Base-by-base conservation (phyloP, 2,113 vertebrate species). In the Hydropotes inermis region DNA sequence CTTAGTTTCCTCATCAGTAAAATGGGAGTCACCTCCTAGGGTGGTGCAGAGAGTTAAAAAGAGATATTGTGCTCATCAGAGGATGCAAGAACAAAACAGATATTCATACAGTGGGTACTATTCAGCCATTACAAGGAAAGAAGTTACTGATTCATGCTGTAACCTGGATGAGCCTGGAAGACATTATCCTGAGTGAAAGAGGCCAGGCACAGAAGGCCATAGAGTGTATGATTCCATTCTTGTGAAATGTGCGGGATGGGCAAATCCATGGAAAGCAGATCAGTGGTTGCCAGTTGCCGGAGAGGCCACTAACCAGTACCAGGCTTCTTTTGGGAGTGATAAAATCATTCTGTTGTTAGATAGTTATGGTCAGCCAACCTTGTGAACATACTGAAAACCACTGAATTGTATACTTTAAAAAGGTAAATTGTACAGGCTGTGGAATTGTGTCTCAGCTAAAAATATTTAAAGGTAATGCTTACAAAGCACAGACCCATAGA, bases 401-500 rank as follows among this genome's bases (percentile, higher is more conserved):
- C 54, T 17, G 86, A 60, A 39, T 8, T 58, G 13, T 21, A n/a
- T 6, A 23, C 30, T 45, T n/a, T 8, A 28, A 21, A 36, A 16
- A 61, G 55, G n/a, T 74, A 39, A 78, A 39, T 27, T 36, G 5
- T 74, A 21, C n/a, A 55, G 45, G 1, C 17, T 88, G 3, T 52
- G 92, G 92, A 85, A 45, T 57, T 23, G 36, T 21, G 12, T 47
- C 81, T 91, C 30, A 45, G 28, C 19, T 45, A 21, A 81, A 81
- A 52, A 21, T 33, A 52, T 25, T 61, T 76, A 61, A 70, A 70
- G 5, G 14, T 13, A 43, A 76, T 7, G 57, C 92, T 28, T 54
- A 12, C 0, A 5, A 70, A 85, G 54, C 1, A 0, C 4, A 5
- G 36, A 30, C 36, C 39, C 13, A 1, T 19, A 2, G 74, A 74